Evolutionary conservation across 2,797 vertebrate genomes (phyloP), one percentile per base, ranked within the genome.

Genomic region (Spheniscus humboldti): DNA sequence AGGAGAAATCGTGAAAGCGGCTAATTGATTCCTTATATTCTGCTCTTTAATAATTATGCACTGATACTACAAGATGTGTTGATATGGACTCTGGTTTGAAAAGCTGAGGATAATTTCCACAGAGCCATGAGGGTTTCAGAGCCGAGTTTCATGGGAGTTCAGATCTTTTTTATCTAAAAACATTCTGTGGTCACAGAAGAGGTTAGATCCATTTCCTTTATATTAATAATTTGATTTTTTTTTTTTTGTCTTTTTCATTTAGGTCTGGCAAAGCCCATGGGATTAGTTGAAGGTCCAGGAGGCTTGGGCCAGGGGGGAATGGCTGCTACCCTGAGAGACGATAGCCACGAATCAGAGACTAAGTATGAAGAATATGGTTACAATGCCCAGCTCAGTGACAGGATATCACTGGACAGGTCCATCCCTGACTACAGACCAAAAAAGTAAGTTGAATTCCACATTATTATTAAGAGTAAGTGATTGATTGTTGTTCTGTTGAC

Each of bases 381-480:
- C 98, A 99, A 99, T 2, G 99, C 99, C 25, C 99, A 99, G 6
- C 99, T 99, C 89, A 99, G 99, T 35, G 99, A 99, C 96, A 98
- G 99, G 93, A 99, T 99, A 98, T 99, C 99, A 30, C 98, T 99
- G 96, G 99, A 99, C 98, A 98, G 99, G 77, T 99, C 98, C 95
- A 99, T 99, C 96, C 99, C 99, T 0, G 99, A 99, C 98, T 99
- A 99, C 98, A 98, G 99, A 96, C 99, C 99, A 27, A 99, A 99
- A 98, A 99, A 99, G 99, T 99, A 98, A 98, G 98, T 97, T 25
- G 24, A 64, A 66, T 62, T 82, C 71, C 41, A 22, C 1, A 0
- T 69, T 86, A 4, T 62, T 60, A 23, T 76, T 82, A 28, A 77
- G 10, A 74, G 13, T 28, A 86, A 69, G 30, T 41, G 39, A 6